Evolutionary conservation across 2,888 invertebrate species (phyloP), one percentile per base, ranked within the genome.

Genomic region (Eupithecia vulgata): DNA sequence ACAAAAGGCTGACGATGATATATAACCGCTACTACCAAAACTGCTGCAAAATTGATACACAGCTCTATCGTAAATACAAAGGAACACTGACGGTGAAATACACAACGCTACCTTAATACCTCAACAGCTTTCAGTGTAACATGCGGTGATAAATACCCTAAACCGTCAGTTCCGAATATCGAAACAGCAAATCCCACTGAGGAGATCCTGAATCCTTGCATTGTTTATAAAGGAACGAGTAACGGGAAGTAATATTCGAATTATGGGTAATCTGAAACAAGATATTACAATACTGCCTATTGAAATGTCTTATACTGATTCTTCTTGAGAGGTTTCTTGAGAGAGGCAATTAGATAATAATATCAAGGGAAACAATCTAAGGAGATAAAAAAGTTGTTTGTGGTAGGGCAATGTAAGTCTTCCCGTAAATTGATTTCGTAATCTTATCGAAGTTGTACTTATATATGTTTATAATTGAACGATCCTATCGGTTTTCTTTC

Each of bases 121-220:
- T 64, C 30, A 62, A 62, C 34, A 62, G 62, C 34, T 34, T 62
- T 37, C 35, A 64, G 61, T 34, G 21, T 21, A 52, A 64, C 64
- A 37, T 64, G 34, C 37, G 37, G 35, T 37, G 64, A 64, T 64
- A 64, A 64, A 57, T 57, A 57, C 67, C 34, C 5, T n/a, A n/a
- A 48, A 67, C 48, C 45, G 34, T 67, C 48, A 34, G 67, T 37
- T 35, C 67, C n/a, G 42, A 67, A 57, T 67, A 67, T 37, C 68
- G 25, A 59, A 59, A 17, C 68, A 17, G 42, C 68, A 61, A 69
- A 69, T 62, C 61, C 68, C 66, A 71, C 66, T 59, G 67, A 71
- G 57, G 65, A 65, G 65, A 40, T 65, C 21, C 65, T 40, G 40
- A 40, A 42, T 65, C 40, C 37, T 40, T 40, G 40, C 65, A n/a